Percentiles rank a stretch among this genome's conserved stretches.
These are phyloP conservation scores for Diprion similis DNA, from an alignment of 1,140 invertebrate species.

Conservation along the genomic window DNA sequence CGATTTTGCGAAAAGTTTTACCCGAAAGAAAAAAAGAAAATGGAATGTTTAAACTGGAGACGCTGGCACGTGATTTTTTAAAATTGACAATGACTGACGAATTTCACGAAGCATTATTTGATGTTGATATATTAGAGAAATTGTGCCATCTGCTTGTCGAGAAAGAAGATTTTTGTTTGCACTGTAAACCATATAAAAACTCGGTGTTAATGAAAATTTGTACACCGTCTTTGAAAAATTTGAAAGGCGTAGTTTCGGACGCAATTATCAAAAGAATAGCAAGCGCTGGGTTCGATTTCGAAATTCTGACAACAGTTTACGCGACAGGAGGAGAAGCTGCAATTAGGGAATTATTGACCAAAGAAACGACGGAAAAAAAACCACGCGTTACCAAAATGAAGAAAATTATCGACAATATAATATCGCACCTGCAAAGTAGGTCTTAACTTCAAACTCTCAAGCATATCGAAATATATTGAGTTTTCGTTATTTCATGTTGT, in stretches of 20 bases:
- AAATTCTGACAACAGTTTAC: neutral
- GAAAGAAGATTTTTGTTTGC: neutral
- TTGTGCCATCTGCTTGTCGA: neutral
- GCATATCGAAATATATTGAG: too few relatives aligned
- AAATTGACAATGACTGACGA: neutral
- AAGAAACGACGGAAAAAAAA: conserved; percentile 18
- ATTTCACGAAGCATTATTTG: conserved; percentile 8
- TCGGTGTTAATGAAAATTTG: conserved; percentile 14
- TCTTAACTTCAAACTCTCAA: too few relatives aligned
- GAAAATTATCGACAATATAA: too few relatives aligned
- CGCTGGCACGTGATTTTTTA: neutral
- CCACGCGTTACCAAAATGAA: conserved; percentile 25
- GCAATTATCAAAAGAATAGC: conserved; percentile 28
- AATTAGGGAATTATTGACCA: conserved; percentile 16
- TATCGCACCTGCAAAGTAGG: too few relatives aligned
- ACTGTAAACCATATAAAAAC: conserved; percentile 11
- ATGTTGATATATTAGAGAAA: conserved; percentile 1
- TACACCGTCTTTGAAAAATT: conserved; percentile 14
- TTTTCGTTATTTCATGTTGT: too few relatives aligned
- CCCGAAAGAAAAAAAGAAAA: conserved; percentile 21
- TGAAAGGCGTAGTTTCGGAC: conserved; percentile 21
- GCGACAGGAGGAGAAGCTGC: conserved; percentile 10
- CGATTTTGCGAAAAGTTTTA: conserved; percentile 20
- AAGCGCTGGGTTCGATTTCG: neutral
- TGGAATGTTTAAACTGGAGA: conserved; percentile 20